Base-by-base conservation (phyloP, 2,113 vertebrate species). In the Scomber colias region DNA sequence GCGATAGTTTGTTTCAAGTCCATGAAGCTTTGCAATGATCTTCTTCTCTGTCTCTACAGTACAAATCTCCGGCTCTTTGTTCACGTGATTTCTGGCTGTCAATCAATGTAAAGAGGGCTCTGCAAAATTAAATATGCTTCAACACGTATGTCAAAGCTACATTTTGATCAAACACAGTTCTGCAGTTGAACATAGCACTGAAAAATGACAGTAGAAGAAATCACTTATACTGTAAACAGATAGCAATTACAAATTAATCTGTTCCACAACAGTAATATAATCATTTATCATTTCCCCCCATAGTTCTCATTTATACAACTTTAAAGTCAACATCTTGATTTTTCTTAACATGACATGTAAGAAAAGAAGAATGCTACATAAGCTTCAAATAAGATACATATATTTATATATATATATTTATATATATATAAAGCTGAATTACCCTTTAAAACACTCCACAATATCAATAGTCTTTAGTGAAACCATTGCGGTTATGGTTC, bases 351-450 rank as follows among this genome's bases (percentile, higher is more conserved):
- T 88, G 59, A 89, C 83, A 73, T 66, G 77, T 86, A 76, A 82
- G 74, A 89, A 77, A 82, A 81, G 24, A 88, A 86, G 63, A 84
- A 77, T 90, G 92, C 92, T 93, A 92, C 90, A 93, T 82, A 71
- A 76, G 76, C 70, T 79, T 81, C 1, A 4, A 59, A 77, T 79
- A 73, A 84, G 24, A 64, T 83, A 56, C 62, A 64, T 60, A 54
- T 75, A 78, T 61, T 49, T 65, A 21, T 21, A 21, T 21, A 75
- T 66, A 82, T 45, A 75, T 76, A 62, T 63, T 49, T 80, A 49
- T 57, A 67, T 73, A 61, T 62, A 70, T 69, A 84, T 85, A 75
- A 81, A 86, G 76, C 73, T 85, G 21, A 66, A 67, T 71, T 74
- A 76, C n/a, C 69, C 73, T 71, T 82, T 77, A 54, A 82, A 86